phyloP scores from a whole-genome alignment of 1,140 invertebrate species.

The Aricia agestis region DNA sequence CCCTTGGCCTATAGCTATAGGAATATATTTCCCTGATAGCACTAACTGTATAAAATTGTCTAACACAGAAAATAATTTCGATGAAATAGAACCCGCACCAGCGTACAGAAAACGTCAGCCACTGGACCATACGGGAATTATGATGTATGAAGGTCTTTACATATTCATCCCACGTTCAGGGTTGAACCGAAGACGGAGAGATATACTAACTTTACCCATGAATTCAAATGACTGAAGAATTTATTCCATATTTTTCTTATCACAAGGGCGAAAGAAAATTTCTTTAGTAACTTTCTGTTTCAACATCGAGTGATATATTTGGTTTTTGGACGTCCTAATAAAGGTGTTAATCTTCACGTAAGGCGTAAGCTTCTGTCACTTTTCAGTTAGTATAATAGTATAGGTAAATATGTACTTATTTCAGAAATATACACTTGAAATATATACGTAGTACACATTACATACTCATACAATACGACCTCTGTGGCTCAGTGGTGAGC shows the following conservation, averaged over 20 bases:
- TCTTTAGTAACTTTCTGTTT: not conserved
- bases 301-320: not conserved
- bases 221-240: conserved; percentile 26
- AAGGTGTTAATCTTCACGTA: too few relatives aligned
- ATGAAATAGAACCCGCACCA: not conserved
- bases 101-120: not conserved
- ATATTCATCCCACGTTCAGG: conserved; percentile 23
- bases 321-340: not conserved
- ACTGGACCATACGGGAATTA: not conserved
- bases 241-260: conserved; percentile 19
- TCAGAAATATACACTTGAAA: too few relatives aligned
- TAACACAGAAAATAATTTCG: not conserved
- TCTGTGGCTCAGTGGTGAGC: too few relatives aligned
- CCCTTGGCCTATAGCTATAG: too few relatives aligned
- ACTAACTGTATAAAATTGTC: too few relatives aligned
- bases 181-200: conserved; percentile 22
- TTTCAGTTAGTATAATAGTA: too few relatives aligned
- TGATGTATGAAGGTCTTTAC: conserved; percentile 5
- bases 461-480: too few relatives aligned
- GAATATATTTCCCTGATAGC: too few relatives aligned
- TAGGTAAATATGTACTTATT: too few relatives aligned
- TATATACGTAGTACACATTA: too few relatives aligned
- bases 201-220: conserved; percentile 27
- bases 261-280: conserved; percentile 2
- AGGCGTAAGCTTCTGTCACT: too few relatives aligned